phyloP scores from a whole-genome alignment of 2,113 vertebrate genomes.

The Pogona vitticeps region DNA sequence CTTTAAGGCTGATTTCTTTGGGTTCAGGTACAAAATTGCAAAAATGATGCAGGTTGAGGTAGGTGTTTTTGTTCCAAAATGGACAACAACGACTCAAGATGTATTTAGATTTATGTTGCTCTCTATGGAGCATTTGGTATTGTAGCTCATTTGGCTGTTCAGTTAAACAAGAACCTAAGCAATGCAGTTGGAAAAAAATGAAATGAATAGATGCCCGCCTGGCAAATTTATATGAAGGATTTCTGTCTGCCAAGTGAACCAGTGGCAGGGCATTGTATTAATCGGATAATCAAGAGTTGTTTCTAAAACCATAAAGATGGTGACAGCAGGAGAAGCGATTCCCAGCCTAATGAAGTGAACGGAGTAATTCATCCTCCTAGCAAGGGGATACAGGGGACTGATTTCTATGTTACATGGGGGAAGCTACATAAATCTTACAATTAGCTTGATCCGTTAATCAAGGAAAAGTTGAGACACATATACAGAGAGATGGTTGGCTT shows the following conservation, averaged over 20 bases:
- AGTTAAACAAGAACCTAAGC: neutral
- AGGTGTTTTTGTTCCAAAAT: neutral
- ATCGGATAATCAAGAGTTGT: conserved; percentile 71
- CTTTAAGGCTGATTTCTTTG: neutral
- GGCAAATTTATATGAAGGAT: conserved; percentile 59
- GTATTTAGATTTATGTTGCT: neutral
- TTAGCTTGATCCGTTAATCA: conserved; percentile 74
- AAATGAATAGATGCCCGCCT: neutral
- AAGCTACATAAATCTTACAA: conserved; percentile 64
- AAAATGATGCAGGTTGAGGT: neutral
- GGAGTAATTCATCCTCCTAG: conserved; percentile 68
- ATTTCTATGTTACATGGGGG: conserved; percentile 73
- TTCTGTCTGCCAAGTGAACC: conserved; percentile 63
- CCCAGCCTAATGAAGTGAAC: conserved; percentile 70
- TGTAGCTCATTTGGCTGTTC: neutral
- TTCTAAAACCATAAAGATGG: conserved; percentile 63
- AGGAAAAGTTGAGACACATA: conserved; percentile 61
- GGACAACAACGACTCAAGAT: neutral
- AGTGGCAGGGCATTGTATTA: conserved; percentile 66
- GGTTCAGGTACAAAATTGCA: neutral
- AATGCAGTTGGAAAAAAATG: conserved; percentile 31
- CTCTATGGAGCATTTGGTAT: conserved; percentile 15
- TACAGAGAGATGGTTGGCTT: conserved; percentile 44
- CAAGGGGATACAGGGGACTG: conserved; percentile 62
- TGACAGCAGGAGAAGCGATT: conserved; percentile 72